Evolutionary conservation across 2,797 vertebrate species (phyloP), one percentile per base, ranked within the genome.

Genomic region (Picus viridis): DNA sequence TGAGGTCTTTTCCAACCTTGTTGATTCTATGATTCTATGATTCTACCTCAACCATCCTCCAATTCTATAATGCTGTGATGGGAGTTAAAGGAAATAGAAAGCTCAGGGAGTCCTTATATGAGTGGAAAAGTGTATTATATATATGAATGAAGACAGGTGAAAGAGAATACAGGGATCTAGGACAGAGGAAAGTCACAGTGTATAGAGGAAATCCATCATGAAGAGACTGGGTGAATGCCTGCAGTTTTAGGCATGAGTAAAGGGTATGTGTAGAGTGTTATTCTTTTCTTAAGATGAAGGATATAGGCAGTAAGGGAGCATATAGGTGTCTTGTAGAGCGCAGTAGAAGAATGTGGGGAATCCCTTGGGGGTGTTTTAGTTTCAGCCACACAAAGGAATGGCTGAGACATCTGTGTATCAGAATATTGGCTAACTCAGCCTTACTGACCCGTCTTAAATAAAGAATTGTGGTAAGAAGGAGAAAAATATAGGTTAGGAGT

Each of bases 401-500:
- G 18, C 10, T 39, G 27, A 84, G 8, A 2, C 20, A 34, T 58
- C 14, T 84, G 22, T 69, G 18, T 70, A 77, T 39, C 65, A 84
- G 63, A 79, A 62, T 83, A 56, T 63, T 74, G 72, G 80, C 45
- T 79, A 81, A 77, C 61, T 76, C 75, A 81, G 61, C 19, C 26
- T 83, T 95, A 76, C 73, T 74, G 90, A 77, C 12, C 9, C 10
- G 16, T 90, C 47, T 80, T 65, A 80, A 76, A n/a, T 10, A 45
- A 43, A 88, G 12, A 19, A 62, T 76, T 13, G 22, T 59, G 65
- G 86, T 56, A 81, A 95, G 58, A 79, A 95, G 62, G 67, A 90
- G 45, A 92, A 80, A 63, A 94, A 95, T 87, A 64, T 67, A 41
- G 74, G 76, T 39, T 69, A 41, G 58, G 62, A 47, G 2, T 91